Conservation (phyloP, 2,888 invertebrate genomes). For the Lasius fuliginosus region DNA sequence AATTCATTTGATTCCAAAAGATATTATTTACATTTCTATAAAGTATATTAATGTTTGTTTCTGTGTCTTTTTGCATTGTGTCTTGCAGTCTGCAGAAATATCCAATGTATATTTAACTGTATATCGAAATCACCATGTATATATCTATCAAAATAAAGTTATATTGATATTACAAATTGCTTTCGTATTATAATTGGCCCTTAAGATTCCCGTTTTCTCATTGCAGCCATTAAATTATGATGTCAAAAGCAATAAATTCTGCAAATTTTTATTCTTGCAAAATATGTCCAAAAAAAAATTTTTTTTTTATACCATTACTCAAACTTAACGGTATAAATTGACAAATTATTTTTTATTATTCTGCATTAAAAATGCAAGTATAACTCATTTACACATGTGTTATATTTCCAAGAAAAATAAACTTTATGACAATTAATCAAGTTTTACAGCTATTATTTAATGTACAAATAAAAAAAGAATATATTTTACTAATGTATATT, state of each 20-base stretch:
- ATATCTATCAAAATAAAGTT: slow-evolving; percentile 40
- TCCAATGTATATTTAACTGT: slow-evolving; percentile 39
- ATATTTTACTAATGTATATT: neutral
- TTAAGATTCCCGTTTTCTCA: neutral
- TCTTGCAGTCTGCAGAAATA: slow-evolving; percentile 6
- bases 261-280: neutral
- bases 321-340: neutral
- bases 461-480: neutral
- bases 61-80: neutral
- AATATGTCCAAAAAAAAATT: neutral
- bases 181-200: slow-evolving; percentile 4
- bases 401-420: neutral
- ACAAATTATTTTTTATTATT: neutral
- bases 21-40: slow-evolving; percentile 73
- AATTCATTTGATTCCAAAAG: slow-evolving; percentile 53
- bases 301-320: neutral
- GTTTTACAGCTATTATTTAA: neutral
- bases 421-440: neutral
- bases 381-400: neutral
- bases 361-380: no score
- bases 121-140: slow-evolving; percentile 15
- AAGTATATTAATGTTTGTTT: slow-evolving; percentile 52
- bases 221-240: neutral
- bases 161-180: slow-evolving; percentile 11
- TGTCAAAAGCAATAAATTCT: neutral